These are phyloP conservation scores for Drosophila seguyi DNA, from an alignment of 1,140 invertebrate genomes.

Conservation along the genomic window DNA sequence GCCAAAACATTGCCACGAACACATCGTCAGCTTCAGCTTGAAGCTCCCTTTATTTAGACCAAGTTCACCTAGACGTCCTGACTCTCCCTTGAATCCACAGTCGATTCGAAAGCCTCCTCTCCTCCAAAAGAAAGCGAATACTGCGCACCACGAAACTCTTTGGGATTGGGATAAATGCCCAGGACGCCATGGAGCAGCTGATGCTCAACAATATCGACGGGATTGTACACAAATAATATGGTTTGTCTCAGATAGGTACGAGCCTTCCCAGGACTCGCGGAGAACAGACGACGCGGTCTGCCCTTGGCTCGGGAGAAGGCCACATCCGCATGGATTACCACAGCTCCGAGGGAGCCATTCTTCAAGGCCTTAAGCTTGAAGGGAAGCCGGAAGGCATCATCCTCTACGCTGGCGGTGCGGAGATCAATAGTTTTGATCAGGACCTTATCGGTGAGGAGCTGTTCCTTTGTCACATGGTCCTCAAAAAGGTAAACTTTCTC, in stretches of 20 bases:
- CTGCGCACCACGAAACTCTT: constrained; percentile 29
- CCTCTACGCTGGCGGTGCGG: background rate
- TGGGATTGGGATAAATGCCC: constrained; percentile 17
- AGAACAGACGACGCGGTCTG: constrained; percentile 24
- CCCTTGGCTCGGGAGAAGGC: constrained; percentile 3
- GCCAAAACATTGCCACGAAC: constrained; percentile 65
- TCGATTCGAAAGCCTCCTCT: background rate
- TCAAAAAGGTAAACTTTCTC: constrained; percentile 14
- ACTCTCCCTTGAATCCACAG: background rate
- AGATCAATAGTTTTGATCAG: constrained; percentile 29
- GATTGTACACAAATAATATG: constrained; percentile 13
- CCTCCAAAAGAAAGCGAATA: constrained; percentile 24
- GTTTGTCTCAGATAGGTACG: constrained; percentile 50
- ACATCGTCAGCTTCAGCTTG: constrained; percentile 56
- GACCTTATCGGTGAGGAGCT: constrained; percentile 37
- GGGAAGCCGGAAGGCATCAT: constrained; percentile 8
- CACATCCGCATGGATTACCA: constrained; percentile 41
- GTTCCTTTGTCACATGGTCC: constrained; percentile 31
- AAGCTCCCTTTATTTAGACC: constrained; percentile 46
- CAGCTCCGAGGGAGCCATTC: constrained; percentile 13
- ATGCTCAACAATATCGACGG: constrained; percentile 2
- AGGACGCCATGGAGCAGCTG: constrained; percentile 35
- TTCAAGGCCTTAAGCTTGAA: constrained; percentile 16
- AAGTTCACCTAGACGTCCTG: constrained; percentile 3
- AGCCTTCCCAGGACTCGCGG: constrained; percentile 27